Evolutionary conservation across 2,113 vertebrate species (phyloP).

Genomic region (Mungos mungo): DNA sequence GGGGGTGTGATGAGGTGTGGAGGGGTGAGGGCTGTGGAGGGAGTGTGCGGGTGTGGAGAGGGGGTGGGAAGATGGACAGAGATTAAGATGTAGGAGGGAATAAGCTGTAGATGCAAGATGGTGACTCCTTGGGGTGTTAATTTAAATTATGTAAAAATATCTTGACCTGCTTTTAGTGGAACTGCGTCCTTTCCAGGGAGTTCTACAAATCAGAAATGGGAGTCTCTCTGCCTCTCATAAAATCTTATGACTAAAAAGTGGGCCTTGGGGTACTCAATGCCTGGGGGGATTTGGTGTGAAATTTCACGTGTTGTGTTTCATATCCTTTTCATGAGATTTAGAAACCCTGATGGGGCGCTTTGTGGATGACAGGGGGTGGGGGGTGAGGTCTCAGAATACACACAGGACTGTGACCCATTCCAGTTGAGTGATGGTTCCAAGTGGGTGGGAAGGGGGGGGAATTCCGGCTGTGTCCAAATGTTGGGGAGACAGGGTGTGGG

Average conservation of each 20-base stretch:
- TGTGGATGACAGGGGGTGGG: not conserved
- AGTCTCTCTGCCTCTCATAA: not conserved
- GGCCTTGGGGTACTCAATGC: not conserved
- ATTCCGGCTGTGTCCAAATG: not conserved
- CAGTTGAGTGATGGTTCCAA: not conserved
- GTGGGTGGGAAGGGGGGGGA: not conserved
- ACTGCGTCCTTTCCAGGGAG: not conserved
- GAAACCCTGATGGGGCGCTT: not conserved
- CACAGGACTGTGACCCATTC: not conserved
- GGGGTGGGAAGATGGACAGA: not conserved
- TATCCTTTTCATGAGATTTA: not conserved
- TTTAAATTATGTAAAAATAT: slow-evolving; percentile 45
- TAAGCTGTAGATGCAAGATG: not conserved
- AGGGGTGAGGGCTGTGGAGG: no score
- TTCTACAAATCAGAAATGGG: not conserved
- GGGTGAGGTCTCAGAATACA: not conserved
- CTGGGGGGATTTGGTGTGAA: not conserved
- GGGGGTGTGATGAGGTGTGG: no score
- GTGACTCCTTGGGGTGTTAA: not conserved
- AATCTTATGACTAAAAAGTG: not conserved
- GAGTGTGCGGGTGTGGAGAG: not conserved
- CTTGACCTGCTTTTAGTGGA: slow-evolving; percentile 49
- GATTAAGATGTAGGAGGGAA: not conserved
- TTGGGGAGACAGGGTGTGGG: not conserved
- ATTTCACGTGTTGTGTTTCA: not conserved